phyloP scores from a whole-genome alignment of 2,797 vertebrate species.

The Morus bassanus region DNA sequence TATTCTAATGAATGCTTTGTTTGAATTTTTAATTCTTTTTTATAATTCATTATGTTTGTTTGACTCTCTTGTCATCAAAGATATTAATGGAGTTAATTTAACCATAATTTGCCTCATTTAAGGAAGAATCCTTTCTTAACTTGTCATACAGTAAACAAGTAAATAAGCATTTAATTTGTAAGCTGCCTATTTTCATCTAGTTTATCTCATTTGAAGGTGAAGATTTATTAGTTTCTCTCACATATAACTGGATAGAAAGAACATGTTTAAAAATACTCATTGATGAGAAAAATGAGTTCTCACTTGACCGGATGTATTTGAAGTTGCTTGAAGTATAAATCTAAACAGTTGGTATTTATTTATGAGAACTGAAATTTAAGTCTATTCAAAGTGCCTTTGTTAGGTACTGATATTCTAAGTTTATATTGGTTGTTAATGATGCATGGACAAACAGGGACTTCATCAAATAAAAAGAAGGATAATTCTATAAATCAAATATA shows the following conservation, averaged over 20 bases:
- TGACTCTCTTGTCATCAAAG: not conserved
- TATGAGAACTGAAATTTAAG: not conserved
- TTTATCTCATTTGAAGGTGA: not conserved
- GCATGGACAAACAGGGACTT: not conserved
- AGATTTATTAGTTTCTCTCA: not conserved
- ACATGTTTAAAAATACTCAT: not conserved
- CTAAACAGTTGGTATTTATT: not conserved
- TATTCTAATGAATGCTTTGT: not conserved
- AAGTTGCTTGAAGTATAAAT: not conserved
- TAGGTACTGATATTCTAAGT: not conserved
- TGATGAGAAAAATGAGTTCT: not conserved
- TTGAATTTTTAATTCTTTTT: not conserved
- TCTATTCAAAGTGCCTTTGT: not conserved
- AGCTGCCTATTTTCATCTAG: not conserved
- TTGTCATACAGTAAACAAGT: not conserved
- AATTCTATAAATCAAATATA: not conserved
- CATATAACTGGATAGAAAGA: not conserved
- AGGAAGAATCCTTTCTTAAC: not conserved
- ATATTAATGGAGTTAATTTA: not conserved
- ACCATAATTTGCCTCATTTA: not conserved
- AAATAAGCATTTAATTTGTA: not conserved
- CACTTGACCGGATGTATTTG: not conserved
- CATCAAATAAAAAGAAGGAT: not conserved
- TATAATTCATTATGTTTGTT: not conserved
- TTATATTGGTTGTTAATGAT: not conserved